Conservation (phyloP, 2,888 invertebrate species). For the Lycocerus yunnanus region DNA sequence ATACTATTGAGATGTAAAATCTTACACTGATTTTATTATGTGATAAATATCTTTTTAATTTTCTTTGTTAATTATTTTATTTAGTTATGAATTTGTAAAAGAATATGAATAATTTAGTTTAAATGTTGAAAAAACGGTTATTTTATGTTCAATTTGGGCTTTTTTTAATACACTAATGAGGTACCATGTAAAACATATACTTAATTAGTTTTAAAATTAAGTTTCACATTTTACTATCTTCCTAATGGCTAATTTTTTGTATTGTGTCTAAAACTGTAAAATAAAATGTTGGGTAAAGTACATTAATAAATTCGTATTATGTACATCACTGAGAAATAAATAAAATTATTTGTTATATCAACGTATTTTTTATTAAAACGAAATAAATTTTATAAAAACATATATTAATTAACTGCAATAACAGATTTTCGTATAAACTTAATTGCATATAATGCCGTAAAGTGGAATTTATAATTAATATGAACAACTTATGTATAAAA, state of each 20-base stretch:
- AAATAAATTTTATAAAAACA: background rate
- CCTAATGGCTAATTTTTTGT: background rate
- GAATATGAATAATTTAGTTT: background rate
- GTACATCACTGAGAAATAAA: background rate
- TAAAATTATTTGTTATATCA: background rate
- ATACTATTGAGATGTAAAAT: slow-evolving; percentile 36
- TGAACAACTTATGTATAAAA: background rate
- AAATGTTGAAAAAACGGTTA: background rate
- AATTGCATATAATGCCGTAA: slow-evolving; percentile 19
- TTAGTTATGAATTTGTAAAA: slow-evolving; percentile 14
- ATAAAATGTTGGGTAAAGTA: slow-evolving; percentile 1
- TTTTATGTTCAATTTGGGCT: background rate
- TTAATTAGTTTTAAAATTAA: background rate
- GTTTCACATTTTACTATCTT: background rate
- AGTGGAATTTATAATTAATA: background rate
- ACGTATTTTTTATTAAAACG: background rate
- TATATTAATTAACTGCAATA: background rate
- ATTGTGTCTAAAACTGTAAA: background rate
- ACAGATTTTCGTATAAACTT: slow-evolving; percentile 8
- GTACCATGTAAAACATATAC: background rate
- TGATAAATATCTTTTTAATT: slow-evolving; percentile 41
- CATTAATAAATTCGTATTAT: background rate
- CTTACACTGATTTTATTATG: slow-evolving; percentile 52
- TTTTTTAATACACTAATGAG: background rate
- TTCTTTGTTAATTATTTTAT: slow-evolving; percentile 21